These are phyloP conservation scores for Heterodera carotae DNA, from an alignment of 1,140 invertebrate genomes.

Conservation along the genomic window DNA sequence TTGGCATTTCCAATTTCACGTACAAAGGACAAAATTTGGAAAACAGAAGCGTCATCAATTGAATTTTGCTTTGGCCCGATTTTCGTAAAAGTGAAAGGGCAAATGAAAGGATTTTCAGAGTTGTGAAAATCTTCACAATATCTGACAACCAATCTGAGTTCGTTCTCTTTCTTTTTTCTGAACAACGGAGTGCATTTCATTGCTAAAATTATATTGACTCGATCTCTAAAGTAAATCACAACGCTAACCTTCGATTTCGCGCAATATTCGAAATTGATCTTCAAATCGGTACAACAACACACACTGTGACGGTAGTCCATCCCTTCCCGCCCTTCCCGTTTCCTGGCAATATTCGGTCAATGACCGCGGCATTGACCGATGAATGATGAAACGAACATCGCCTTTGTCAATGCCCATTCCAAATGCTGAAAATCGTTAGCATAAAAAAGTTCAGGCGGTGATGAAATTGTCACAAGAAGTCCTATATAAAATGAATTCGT, in stretches of 20 bases:
- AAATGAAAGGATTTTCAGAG: background rate
- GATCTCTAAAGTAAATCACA: background rate
- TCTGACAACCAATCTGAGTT: constrained; percentile 8
- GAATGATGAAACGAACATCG: constrained; percentile 66
- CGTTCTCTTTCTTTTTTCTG: background rate
- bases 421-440: constrained; percentile 67
- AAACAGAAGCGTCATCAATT: background rate
- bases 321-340: constrained; percentile 82
- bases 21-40: background rate
- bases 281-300: constrained; percentile 76
- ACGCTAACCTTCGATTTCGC: constrained; percentile 25
- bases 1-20: constrained; percentile 19
- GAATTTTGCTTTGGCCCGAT: background rate
- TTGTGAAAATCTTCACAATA: constrained; percentile 19
- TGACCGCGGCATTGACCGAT: constrained; percentile 70
- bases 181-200: constrained; percentile 6
- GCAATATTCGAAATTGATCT: constrained; percentile 34
- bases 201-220: background rate
- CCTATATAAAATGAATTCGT: no score
- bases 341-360: constrained; percentile 91
- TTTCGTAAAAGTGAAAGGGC: constrained; percentile 18
- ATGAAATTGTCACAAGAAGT: no score
- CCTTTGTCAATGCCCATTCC: constrained; percentile 68
- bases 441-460: background rate
- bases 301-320: constrained; percentile 82